Evolutionary conservation across 2,797 vertebrate genomes (phyloP).

Genomic region (Lacerta viridis): DNA sequence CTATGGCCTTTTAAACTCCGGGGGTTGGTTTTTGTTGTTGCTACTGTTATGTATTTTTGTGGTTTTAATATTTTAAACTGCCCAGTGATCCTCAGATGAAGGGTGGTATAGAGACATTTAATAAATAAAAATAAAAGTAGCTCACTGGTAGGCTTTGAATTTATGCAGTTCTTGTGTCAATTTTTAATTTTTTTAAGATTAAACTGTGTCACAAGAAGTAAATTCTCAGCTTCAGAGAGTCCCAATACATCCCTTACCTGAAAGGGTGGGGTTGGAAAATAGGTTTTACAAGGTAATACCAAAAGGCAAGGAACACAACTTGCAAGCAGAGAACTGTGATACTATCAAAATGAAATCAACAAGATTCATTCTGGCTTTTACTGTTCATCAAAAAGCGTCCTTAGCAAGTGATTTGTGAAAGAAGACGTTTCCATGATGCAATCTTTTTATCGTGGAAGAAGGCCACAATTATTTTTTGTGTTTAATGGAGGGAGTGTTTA

Average conservation of each 20-base stretch:
- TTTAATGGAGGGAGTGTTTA: not conserved
- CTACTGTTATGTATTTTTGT: no score
- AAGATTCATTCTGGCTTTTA: not conserved
- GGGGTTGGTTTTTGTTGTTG: no score
- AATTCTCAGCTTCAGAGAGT: not conserved
- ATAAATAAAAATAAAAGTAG: not conserved
- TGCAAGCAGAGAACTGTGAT: not conserved
- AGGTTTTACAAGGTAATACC: not conserved
- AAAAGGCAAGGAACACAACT: not conserved
- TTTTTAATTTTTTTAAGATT: not conserved
- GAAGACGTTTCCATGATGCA: not conserved
- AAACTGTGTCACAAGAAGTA: not conserved
- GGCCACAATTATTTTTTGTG: no score
- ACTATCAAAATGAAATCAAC: not conserved
- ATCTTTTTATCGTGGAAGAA: not conserved
- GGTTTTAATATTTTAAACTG: no score
- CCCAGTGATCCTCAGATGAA: no score
- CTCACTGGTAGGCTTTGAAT: not conserved
- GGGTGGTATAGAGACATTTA: no score
- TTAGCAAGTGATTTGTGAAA: not conserved
- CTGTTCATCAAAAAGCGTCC: not conserved
- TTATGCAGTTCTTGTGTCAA: no score
- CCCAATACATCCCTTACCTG: not conserved
- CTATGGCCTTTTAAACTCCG: no score
- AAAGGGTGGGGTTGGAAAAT: not conserved